phyloP scores from a whole-genome alignment of 64 coral and sea anemone species.

The Hydrozoanthus tunicans region DNA sequence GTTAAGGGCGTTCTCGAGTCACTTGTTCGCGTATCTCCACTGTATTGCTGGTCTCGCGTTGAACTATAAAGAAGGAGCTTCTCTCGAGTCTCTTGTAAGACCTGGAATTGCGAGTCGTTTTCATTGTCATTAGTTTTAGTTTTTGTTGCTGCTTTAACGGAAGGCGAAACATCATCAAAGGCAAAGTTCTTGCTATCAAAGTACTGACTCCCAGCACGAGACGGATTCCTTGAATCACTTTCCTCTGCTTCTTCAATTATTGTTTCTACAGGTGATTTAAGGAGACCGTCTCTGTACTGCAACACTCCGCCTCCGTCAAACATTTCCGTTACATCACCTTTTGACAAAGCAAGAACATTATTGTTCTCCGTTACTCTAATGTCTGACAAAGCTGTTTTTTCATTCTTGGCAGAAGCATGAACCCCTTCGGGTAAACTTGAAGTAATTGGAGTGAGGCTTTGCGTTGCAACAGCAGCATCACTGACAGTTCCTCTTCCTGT shows the following conservation, averaged over 20 bases:
- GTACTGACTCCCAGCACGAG: background rate
- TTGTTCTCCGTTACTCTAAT: background rate
- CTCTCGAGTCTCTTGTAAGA: background rate
- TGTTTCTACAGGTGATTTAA: slow-evolving; percentile 37
- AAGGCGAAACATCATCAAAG: background rate
- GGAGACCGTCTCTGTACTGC: background rate
- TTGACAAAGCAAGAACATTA: background rate
- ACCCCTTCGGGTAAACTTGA: background rate
- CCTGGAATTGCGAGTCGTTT: background rate
- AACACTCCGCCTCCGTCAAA: background rate
- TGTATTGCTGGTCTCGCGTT: background rate
- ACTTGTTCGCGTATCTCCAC: background rate
- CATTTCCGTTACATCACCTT: background rate
- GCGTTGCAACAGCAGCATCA: background rate
- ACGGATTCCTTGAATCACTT: background rate
- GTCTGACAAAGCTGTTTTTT: background rate
- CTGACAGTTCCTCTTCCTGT: background rate
- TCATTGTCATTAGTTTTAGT: background rate
- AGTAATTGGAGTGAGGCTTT: background rate
- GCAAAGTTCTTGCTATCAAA: background rate
- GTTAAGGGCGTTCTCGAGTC: slow-evolving; percentile 21
- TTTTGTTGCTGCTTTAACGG: background rate
- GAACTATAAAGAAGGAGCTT: background rate
- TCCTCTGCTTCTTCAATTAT: slow-evolving; percentile 24
- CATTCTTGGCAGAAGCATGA: background rate